A percentile compares a stretch with the other conserved stretches of the same genome.
phyloP scores from a whole-genome alignment of 2,797 vertebrate genomes.

The Tragelaphus eurycerus region DNA sequence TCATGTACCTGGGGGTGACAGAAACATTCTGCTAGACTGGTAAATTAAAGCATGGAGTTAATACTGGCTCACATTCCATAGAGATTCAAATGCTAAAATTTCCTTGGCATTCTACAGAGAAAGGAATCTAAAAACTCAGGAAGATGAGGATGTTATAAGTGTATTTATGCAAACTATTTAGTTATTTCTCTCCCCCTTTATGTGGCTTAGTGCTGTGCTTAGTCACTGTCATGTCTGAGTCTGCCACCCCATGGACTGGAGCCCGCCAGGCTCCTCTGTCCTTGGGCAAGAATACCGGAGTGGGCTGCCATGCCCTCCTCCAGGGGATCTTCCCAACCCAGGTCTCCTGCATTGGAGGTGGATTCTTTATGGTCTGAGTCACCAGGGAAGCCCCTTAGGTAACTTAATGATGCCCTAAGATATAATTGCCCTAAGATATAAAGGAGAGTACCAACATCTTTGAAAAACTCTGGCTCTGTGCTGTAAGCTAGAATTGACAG shows the following conservation, averaged over 20 bases:
- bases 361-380: not conserved
- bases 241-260: not conserved
- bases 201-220: not conserved
- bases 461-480: not conserved
- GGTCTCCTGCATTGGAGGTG: rapidly evolving
- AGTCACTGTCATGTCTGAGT: rapidly evolving
- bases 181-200: not conserved
- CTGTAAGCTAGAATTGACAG: not conserved
- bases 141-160: not conserved
- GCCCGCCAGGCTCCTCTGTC: not conserved
- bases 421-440: too few species aligned
- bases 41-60: not conserved
- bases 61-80: not conserved
- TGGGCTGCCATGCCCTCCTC: not conserved
- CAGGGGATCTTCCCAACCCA: not conserved
- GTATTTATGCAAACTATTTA: not conserved
- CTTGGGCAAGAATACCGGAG: not conserved
- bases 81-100: not conserved
- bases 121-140: not conserved
- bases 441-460: not conserved
- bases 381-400: not conserved
- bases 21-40: not conserved
- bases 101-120: not conserved
- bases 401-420: not conserved
- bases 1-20: not conserved